Percentiles rank a stretch among this genome's conserved stretches.
Evolutionary conservation across 2,113 vertebrate genomes (phyloP).

Genomic region (Phocoena sinus): DNA sequence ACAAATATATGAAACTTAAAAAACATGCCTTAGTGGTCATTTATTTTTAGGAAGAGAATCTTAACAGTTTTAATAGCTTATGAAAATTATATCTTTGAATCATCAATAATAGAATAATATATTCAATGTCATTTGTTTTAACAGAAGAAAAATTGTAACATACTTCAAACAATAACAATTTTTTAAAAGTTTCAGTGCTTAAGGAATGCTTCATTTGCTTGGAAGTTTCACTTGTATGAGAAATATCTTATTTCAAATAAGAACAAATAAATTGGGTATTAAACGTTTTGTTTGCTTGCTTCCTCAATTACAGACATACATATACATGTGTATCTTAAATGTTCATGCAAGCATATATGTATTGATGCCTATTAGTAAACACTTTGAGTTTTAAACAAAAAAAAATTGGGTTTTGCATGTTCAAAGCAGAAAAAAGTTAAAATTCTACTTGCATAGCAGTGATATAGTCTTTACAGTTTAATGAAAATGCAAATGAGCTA

Average conservation of each 20-base stretch:
- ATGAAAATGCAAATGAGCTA: slow-evolving; percentile 69
- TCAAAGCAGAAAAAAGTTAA: slow-evolving; percentile 36
- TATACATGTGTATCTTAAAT: neutral
- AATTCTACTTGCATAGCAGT: slow-evolving; percentile 46
- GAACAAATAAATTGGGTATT: neutral
- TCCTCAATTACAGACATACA: neutral
- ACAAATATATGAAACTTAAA: neutral
- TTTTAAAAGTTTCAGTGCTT: neutral
- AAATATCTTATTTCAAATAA: neutral
- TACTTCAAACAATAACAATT: neutral
- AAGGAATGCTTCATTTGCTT: neutral
- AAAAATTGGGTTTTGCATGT: neutral
- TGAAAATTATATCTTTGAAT: neutral
- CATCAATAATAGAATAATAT: neutral
- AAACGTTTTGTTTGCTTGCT: neutral
- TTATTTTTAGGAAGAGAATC: neutral
- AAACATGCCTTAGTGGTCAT: neutral
- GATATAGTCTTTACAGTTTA: slow-evolving; percentile 57
- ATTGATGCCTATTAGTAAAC: neutral
- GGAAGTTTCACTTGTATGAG: neutral
- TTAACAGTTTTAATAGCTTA: neutral
- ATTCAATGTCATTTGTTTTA: neutral
- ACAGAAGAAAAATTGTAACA: neutral
- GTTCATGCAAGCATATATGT: neutral
- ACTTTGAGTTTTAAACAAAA: neutral